These are phyloP conservation scores for Aethes cnicana DNA, from an alignment of 2,888 invertebrate species.

Conservation along the genomic window DNA sequence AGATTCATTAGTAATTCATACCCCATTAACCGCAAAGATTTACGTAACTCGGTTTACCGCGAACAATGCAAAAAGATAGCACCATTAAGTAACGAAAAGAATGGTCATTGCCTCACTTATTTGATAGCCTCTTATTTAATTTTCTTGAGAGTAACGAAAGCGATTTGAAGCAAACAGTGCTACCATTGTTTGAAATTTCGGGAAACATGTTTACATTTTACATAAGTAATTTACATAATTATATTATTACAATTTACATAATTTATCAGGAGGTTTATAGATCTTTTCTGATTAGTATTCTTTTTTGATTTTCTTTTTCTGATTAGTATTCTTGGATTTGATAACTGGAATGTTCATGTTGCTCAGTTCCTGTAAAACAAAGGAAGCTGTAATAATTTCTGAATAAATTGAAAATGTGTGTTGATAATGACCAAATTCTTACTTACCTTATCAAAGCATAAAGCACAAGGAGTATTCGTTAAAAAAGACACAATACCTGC, in stretches of 20 bases:
- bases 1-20: conserved; percentile 55
- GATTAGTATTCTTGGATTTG: no score
- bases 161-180: conserved; percentile 49
- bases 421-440: conserved; percentile 10
- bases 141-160: conserved; percentile 66
- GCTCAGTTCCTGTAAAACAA: no score
- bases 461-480: conserved; percentile 34
- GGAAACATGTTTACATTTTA: conserved; percentile 16
- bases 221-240: no score
- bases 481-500: conserved; percentile 58
- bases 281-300: no score
- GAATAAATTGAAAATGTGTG: conserved; percentile 1
- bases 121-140: conserved; percentile 58
- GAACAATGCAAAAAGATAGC: conserved; percentile 75
- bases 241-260: no score
- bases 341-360: no score
- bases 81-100: conserved; percentile 68
- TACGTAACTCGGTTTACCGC: conserved; percentile 63
- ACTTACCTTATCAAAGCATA: conserved; percentile 1
- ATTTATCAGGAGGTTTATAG: no score
- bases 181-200: conserved; percentile 54
- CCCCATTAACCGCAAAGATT: conserved; percentile 65
- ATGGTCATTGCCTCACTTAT: conserved; percentile 74
- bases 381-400: neutral
- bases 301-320: no score